phyloP scores from a whole-genome alignment of 2,113 vertebrate genomes.

The Eolophus roseicapilla region DNA sequence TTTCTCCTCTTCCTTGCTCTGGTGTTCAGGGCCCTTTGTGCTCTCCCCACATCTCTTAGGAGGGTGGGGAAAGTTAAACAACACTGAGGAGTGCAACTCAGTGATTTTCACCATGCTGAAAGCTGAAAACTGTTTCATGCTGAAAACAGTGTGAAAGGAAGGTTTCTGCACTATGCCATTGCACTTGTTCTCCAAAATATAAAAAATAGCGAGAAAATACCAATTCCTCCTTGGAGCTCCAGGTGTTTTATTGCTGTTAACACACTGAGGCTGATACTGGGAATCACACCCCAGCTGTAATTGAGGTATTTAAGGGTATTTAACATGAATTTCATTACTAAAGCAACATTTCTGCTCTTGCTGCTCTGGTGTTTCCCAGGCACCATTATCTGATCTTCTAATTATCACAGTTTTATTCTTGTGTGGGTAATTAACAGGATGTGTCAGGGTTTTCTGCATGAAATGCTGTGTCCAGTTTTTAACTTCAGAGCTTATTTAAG shows the following conservation, averaged over 20 bases:
- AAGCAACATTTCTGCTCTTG: not conserved
- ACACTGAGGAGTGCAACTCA: not conserved
- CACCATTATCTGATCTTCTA: conserved; percentile 1
- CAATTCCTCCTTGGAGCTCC: not conserved
- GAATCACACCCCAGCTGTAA: not conserved
- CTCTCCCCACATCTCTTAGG: not conserved
- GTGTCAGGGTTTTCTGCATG: not conserved
- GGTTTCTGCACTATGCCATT: not conserved
- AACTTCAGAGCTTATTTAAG: not conserved
- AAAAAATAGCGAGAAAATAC: not conserved
- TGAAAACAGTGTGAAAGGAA: not conserved
- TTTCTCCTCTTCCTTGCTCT: not conserved
- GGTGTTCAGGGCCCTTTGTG: not conserved
- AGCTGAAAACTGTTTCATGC: not conserved
- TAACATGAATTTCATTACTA: conserved; percentile 3
- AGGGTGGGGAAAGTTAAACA: not conserved
- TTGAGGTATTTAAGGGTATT: not conserved
- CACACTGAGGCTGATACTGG: not conserved
- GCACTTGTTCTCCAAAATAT: not conserved
- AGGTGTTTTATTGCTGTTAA: not conserved
- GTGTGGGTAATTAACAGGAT: not conserved
- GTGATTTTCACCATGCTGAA: not conserved
- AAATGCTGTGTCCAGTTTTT: not conserved
- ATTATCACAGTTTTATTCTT: conserved; percentile 1
- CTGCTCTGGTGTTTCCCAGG: conserved; percentile 21